Base-by-base conservation (phyloP, 2,113 vertebrate genomes). In the Mus spicilegus region DNA sequence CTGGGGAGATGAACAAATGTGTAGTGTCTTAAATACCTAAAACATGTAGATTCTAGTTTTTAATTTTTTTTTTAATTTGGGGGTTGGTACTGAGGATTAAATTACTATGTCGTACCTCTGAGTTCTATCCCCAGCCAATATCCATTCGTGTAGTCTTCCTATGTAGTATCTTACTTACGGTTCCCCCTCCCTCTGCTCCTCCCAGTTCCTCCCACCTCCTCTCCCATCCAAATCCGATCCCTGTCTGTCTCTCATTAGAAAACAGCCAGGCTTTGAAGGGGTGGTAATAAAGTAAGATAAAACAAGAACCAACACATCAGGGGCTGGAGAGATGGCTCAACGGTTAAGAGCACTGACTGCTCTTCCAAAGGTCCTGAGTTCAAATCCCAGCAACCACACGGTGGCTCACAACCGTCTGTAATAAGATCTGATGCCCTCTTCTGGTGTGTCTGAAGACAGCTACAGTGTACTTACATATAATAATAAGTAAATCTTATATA, bases 1-100 rank as follows among this genome's bases (percentile, higher is more conserved):
- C 2, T 26, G 16, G 36, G n/a, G 56, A 42, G 69, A 88, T 24
- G 46, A n/a, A 96, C 39, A 49, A 49, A 81, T 33, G 7, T 39
- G 9, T 70, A 54, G 69, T 90, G 72, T 20, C 39, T 95, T 95
- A 93, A 91, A 95, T 86, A 78, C 30, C n/a, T 69, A 73, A 89
- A 89, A 89, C 39, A 81, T 3, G 3, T 70, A 67, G 14, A 61
- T 69, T 85, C 8, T 42, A 46, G 65, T 67, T 67, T 67, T 30
- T 67, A 61, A 26, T 28, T 75, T 78, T 72, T 30, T 67, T 67
- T 67, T 67, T 67, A 12, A 87, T 72, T 28, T 72, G 36, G 36
- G 51, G 12, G 7, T 69, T 30, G 16, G 30, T 39, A 5, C 16
- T n/a, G 16, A 28, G 70, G 30, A 49, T 51, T 65, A 49, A 51